Percentiles rank a stretch among this genome's conserved stretches.
phyloP scores from a whole-genome alignment of 1,140 invertebrate species.

The Episyrphus balteatus region DNA sequence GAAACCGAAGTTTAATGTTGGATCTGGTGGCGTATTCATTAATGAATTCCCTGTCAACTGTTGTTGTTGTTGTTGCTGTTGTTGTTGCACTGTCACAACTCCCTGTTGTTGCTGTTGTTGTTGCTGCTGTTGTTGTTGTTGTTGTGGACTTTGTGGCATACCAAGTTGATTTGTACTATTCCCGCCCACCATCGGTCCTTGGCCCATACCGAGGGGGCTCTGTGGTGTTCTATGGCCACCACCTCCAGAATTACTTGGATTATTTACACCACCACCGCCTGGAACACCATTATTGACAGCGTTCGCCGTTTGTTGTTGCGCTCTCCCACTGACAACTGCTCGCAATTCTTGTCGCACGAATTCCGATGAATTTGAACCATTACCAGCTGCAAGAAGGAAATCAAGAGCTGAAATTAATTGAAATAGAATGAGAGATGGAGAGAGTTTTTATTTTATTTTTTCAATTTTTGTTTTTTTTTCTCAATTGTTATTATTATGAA shows the following conservation, averaged over 20 bases:
- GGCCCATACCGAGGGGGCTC: conserved; percentile 25
- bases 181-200: conserved; percentile 19
- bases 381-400: conserved; percentile 16
- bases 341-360: conserved; percentile 82
- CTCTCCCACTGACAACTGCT: conserved; percentile 72
- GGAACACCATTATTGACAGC: conserved; percentile 14
- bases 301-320: conserved; percentile 41
- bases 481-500: too few species aligned
- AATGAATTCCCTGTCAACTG: conserved; percentile 12
- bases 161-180: conserved; percentile 33
- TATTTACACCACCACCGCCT: conserved; percentile 12
- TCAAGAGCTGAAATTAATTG: conserved; percentile 1
- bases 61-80: conserved; percentile 6
- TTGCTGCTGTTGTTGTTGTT: conserved; percentile 7
- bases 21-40: conserved; percentile 31
- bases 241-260: conserved; percentile 3
- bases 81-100: background rate
- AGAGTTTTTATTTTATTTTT: background rate
- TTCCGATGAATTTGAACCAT: conserved; percentile 48
- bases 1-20: conserved; percentile 31
- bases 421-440: background rate
- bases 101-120: conserved; percentile 11
- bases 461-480: background rate
- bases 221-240: conserved; percentile 27
- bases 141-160: conserved; percentile 17